These are phyloP conservation scores for Archocentrus centrarchus DNA, from an alignment of 2,113 vertebrate genomes.

Conservation along the genomic window DNA sequence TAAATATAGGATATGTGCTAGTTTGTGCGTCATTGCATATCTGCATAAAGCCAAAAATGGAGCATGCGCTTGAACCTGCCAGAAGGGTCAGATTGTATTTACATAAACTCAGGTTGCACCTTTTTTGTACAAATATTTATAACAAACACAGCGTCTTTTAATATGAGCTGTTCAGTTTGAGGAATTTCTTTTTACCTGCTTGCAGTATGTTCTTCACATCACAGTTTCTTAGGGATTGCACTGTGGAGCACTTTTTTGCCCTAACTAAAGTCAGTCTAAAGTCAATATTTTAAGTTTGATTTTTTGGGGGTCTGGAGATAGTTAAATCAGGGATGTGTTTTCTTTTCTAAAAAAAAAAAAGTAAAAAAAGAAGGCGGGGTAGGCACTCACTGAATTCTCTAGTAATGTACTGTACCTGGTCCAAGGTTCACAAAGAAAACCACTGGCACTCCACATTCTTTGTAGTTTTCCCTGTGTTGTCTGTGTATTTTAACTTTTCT, in stretches of 20 bases:
- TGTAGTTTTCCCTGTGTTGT: constrained; percentile 42
- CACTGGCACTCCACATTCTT: constrained; percentile 43
- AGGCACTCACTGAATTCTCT: constrained; percentile 29
- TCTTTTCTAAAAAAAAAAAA: constrained; percentile 29
- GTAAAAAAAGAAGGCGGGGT: not conserved
- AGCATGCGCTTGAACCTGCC: constrained; percentile 5
- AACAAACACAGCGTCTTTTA: not conserved
- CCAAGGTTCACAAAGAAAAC: constrained; percentile 56
- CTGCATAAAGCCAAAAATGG: not conserved
- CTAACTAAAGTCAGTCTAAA: constrained; percentile 12
- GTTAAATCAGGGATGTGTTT: constrained; percentile 44
- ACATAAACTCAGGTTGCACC: not conserved
- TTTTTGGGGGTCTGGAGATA: constrained; percentile 40
- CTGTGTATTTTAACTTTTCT: constrained; percentile 36
- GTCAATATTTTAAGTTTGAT: constrained; percentile 35
- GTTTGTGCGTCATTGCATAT: constrained; percentile 7
- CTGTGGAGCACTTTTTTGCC: not conserved
- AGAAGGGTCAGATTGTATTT: constrained; percentile 15
- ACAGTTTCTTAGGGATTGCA: not conserved
- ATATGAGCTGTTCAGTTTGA: not conserved
- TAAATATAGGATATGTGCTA: not conserved
- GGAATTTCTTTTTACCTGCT: not conserved
- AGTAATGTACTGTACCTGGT: constrained; percentile 60
- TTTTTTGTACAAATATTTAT: not conserved
- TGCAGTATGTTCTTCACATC: not conserved